Conservation (phyloP, 2,888 invertebrate species). For the Apamea crenata region DNA sequence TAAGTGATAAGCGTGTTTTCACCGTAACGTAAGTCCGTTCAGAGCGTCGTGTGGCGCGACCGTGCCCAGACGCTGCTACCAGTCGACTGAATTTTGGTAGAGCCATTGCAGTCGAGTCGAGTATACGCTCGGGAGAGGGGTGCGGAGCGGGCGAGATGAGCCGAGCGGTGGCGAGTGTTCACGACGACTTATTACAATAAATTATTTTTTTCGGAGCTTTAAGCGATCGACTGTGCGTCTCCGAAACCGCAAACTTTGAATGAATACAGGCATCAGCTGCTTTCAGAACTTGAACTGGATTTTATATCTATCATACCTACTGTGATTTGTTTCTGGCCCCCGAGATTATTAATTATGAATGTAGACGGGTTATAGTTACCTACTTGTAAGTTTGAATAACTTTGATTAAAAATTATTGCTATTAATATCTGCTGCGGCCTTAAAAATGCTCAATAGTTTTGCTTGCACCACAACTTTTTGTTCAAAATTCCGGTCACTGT, state of each 20-base stretch:
- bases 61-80: constrained; percentile 87
- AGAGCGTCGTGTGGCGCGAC: constrained; percentile 87
- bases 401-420: background rate
- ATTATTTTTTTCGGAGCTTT: constrained; percentile 88
- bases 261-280: constrained; percentile 82
- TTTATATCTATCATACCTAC: constrained; percentile 49
- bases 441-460: constrained; percentile 32
- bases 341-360: constrained; percentile 1
- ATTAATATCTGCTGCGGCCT: background rate
- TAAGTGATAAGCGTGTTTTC: constrained; percentile 86
- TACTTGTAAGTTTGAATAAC: background rate
- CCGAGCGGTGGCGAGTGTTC: constrained; percentile 89
- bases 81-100: constrained; percentile 86
- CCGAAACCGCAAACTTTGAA: constrained; percentile 83
- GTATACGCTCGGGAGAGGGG: constrained; percentile 83
- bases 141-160: constrained; percentile 83
- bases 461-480: constrained; percentile 50
- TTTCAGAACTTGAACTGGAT: constrained; percentile 57
- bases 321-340: constrained; percentile 14
- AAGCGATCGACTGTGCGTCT: constrained; percentile 83
- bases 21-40: constrained; percentile 83
- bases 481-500: constrained; percentile 68
- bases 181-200: constrained; percentile 90
- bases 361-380: background rate
- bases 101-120: constrained; percentile 87